Base-by-base conservation (phyloP, 2,888 invertebrate genomes). In the Melipona bicolor region DNA sequence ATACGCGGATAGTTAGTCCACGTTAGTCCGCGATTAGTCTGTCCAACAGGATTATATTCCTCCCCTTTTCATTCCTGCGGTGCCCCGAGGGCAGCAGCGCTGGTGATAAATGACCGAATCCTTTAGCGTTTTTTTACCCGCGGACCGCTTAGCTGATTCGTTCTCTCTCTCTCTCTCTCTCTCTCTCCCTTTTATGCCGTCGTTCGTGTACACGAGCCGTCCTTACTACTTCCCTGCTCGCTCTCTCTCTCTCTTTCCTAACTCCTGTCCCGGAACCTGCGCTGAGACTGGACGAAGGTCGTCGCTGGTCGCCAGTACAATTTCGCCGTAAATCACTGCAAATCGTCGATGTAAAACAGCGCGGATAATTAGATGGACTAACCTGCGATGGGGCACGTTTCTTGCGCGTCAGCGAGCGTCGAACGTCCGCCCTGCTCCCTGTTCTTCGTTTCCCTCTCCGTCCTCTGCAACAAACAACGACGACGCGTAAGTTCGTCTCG, bases 271-370 rank as follows among this genome's bases (percentile, higher is more conserved):
- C 77, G 74, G 76, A 75, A 79, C 83, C 84, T 67, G 27, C 67
- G 79, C 70, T 70, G 65, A 1, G 9, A 74, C 77, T 69, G 79
- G 84, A 82, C 88, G 93, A 94, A 94, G 94, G 94, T 94, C 93
- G 91, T 88, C 89, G 92, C 91, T 88, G 94, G 94, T 94, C 93
- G 91, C 88, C 89, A 92, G 91, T 88, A 93, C 94, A 94, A 94
- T 94, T 94, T 93, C 88, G 92, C 89, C 92, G 93, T 94, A 94
- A 94, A 94, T 94, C 94, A 94, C 89, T 85, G 93, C 91, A 93
- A 94, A 94, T 84, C 91, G 93, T 94, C 94, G 93, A 94, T 93
- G 94, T 94, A 93, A 72, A 94, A 94, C 93, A 92, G 92, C 92
- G 91, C 69, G 89, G 91, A 92, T 94, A 94, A 94, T 94, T 94